A percentile compares a stretch with the other conserved stretches of the same genome.
Evolutionary conservation across 1,140 invertebrate species (phyloP).

Genomic region (Platyura marginata): DNA sequence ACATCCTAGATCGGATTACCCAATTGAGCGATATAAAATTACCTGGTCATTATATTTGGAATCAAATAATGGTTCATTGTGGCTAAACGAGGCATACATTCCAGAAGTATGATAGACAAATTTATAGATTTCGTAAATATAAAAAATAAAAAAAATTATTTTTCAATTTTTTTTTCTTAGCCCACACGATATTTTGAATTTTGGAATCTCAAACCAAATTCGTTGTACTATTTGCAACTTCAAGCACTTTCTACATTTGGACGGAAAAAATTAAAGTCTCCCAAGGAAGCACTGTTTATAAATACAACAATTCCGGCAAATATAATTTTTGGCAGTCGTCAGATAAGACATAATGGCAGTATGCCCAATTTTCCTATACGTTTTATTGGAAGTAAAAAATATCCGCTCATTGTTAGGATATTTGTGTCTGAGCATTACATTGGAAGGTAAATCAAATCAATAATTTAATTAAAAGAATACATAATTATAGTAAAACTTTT

Average conservation of each 20-base stretch:
- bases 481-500: no score
- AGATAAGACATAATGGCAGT: not conserved
- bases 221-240: constrained; percentile 50
- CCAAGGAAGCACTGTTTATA: constrained; percentile 41
- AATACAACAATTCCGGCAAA: constrained; percentile 31
- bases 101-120: constrained; percentile 22
- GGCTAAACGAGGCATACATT: constrained; percentile 12
- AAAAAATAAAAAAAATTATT: constrained; percentile 1
- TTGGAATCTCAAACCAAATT: constrained; percentile 31
- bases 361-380: not conserved
- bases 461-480: no score
- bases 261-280: constrained; percentile 38
- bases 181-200: not conserved
- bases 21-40: constrained; percentile 30
- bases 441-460: not conserved
- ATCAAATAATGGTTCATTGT: constrained; percentile 10
- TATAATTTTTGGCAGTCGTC: not conserved
- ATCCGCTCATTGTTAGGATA: not conserved
- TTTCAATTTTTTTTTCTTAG: constrained; percentile 7
- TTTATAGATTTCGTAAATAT: constrained; percentile 1
- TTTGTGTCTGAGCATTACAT: not conserved
- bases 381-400: not conserved
- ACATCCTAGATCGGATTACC: constrained; percentile 41
- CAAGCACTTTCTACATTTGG: constrained; percentile 45
- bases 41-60: constrained; percentile 18